phyloP scores from a whole-genome alignment of 2,888 invertebrate species.

The Baccha elongata region DNA sequence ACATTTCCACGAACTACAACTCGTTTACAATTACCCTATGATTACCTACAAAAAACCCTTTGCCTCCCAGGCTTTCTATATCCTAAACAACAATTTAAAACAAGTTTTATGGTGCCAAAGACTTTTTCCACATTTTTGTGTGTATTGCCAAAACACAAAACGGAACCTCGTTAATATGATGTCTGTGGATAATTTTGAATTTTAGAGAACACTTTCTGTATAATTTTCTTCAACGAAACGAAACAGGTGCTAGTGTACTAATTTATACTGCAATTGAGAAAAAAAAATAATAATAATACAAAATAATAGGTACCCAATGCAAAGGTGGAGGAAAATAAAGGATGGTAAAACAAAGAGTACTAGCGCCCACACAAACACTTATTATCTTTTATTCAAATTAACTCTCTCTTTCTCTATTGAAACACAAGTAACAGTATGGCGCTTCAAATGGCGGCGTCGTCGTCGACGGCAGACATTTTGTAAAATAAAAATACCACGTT shows the following conservation, averaged over 20 bases:
- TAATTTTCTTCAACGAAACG: constrained; percentile 49
- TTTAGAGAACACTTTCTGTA: constrained; percentile 60
- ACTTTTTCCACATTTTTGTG: too few relatives aligned
- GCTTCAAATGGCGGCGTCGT: constrained; percentile 2
- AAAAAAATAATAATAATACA: constrained; percentile 8
- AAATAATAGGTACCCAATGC: background rate
- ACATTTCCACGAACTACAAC: constrained; percentile 30
- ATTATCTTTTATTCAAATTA: constrained; percentile 72
- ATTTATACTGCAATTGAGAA: constrained; percentile 27
- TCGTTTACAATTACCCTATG: constrained; percentile 58
- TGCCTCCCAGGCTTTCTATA: too few relatives aligned
- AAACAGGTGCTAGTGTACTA: constrained; percentile 54
- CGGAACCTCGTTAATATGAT: constrained; percentile 73
- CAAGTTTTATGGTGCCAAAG: background rate
- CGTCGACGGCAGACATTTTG: constrained; percentile 15
- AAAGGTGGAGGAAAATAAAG: constrained; percentile 4
- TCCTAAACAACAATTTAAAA: constrained; percentile 4
- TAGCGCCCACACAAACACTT: constrained; percentile 66
- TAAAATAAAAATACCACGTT: constrained; percentile 18
- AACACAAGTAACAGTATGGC: constrained; percentile 5
- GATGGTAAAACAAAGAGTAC: constrained; percentile 49
- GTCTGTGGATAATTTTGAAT: constrained; percentile 70
- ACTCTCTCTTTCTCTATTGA: background rate
- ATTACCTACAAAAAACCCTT: constrained; percentile 39
- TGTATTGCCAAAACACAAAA: constrained; percentile 52